Evolutionary conservation across 2,888 invertebrate species (phyloP).

Genomic region (Chymomyza caudatula): DNA sequence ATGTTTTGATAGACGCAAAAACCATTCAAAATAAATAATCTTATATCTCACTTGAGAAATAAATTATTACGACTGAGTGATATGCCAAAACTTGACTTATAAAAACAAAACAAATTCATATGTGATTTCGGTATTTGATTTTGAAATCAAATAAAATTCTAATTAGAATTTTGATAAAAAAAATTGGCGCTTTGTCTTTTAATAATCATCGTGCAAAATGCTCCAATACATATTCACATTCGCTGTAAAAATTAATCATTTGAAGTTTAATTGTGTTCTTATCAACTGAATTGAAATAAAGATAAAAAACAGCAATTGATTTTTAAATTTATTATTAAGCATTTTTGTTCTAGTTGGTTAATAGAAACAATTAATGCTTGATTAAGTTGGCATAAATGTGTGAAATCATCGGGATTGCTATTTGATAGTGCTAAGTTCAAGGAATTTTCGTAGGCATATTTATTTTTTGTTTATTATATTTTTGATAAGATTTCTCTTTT

Average conservation of each 20-base stretch:
- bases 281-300: not conserved
- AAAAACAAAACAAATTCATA: too few relatives aligned
- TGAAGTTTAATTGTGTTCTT: not conserved
- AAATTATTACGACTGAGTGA: too few relatives aligned
- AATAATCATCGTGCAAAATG: not conserved
- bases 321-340: not conserved
- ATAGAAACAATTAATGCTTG: constrained; percentile 10
- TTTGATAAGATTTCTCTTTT: not conserved
- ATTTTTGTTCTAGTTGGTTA: not conserved
- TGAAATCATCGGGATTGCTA: not conserved
- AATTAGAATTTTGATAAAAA: not conserved
- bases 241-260: not conserved
- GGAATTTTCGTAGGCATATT: not conserved
- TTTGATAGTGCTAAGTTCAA: too few relatives aligned
- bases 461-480: not conserved
- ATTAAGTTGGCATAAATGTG: constrained; percentile 1
- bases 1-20: too few relatives aligned
- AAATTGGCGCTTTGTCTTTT: not conserved
- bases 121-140: not conserved
- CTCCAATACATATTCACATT: not conserved
- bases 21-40: too few relatives aligned
- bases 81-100: too few relatives aligned
- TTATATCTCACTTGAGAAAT: too few relatives aligned
- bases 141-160: not conserved
- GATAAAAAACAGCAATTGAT: not conserved